Percentiles rank a stretch among this genome's conserved stretches.
Evolutionary conservation across 1,140 invertebrate species (phyloP).

Genomic region (Ctenoplectra terminalis): DNA sequence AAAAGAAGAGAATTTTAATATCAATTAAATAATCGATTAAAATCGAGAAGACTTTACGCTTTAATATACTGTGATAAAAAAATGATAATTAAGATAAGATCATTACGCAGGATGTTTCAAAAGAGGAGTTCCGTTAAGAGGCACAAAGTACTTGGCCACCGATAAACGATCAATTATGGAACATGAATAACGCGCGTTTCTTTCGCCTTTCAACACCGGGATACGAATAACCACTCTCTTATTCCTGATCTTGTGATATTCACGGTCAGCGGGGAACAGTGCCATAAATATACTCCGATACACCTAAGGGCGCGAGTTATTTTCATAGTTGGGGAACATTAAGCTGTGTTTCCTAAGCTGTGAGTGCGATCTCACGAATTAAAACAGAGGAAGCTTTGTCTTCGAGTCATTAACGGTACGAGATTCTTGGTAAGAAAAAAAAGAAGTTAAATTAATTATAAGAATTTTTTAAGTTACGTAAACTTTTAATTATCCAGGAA

Average conservation of each 20-base stretch:
- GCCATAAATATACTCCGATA: slow-evolving; percentile 55
- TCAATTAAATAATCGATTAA: too few relatives aligned
- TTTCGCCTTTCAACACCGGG: slow-evolving; percentile 24
- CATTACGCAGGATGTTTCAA: too few relatives aligned
- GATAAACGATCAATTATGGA: slow-evolving; percentile 44
- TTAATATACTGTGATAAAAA: too few relatives aligned
- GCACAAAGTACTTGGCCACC: neutral
- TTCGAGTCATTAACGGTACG: neutral
- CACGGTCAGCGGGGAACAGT: slow-evolving; percentile 14
- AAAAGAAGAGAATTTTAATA: neutral
- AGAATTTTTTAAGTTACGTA: too few relatives aligned
- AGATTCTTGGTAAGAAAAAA: too few relatives aligned
- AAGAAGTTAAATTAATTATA: too few relatives aligned
- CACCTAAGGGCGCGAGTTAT: slow-evolving; percentile 52
- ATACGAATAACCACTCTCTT: slow-evolving; percentile 26
- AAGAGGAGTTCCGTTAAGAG: too few relatives aligned
- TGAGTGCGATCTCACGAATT: too few relatives aligned
- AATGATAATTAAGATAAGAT: too few relatives aligned
- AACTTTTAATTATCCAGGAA: too few relatives aligned
- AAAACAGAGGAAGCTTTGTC: neutral
- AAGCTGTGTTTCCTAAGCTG: neutral
- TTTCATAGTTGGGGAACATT: slow-evolving; percentile 50
- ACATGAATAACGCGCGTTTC: slow-evolving; percentile 5
- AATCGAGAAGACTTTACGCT: too few relatives aligned
- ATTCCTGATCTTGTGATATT: slow-evolving; percentile 58